A percentile compares a stretch with the other conserved stretches of the same genome.
These are phyloP conservation scores for Microtus ochrogaster DNA, from an alignment of 2,113 vertebrate genomes.

Conservation along the genomic window DNA sequence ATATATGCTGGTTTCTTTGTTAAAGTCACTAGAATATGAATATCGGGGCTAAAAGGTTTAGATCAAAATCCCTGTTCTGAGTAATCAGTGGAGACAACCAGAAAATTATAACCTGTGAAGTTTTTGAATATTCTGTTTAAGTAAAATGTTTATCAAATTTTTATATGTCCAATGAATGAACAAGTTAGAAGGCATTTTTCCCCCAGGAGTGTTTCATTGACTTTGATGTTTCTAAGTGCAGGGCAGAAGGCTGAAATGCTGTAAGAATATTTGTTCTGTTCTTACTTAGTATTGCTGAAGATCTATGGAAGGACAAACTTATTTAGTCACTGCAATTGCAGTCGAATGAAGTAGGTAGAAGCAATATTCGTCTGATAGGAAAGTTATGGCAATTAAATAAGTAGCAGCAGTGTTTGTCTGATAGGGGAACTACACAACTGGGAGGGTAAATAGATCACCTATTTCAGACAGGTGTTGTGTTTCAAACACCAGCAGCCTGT, in stretches of 20 bases:
- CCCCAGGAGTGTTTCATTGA: neutral
- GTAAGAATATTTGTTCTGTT: neutral
- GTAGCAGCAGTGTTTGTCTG: neutral
- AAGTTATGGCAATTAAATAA: neutral
- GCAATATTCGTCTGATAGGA: neutral
- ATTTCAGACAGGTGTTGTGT: neutral
- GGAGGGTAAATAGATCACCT: neutral
- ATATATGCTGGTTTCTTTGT: conserved; percentile 4
- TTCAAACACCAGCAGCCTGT: neutral
- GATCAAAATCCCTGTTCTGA: conserved; percentile 6
- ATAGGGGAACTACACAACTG: neutral
- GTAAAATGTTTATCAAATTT: neutral
- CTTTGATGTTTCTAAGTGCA: neutral
- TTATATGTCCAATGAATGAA: neutral
- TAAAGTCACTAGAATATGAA: neutral
- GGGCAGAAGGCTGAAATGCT: neutral
- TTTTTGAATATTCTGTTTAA: conserved; percentile 25
- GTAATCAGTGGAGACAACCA: conserved; percentile 43
- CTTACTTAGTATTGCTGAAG: neutral
- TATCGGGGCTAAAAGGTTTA: neutral
- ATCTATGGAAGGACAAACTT: neutral
- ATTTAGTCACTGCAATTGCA: neutral
- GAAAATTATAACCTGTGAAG: neutral
- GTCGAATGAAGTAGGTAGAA: neutral
- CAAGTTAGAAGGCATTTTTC: conserved; percentile 30